Conservation (phyloP, 2,113 vertebrate species). For the Ardeotis arabs region DNA sequence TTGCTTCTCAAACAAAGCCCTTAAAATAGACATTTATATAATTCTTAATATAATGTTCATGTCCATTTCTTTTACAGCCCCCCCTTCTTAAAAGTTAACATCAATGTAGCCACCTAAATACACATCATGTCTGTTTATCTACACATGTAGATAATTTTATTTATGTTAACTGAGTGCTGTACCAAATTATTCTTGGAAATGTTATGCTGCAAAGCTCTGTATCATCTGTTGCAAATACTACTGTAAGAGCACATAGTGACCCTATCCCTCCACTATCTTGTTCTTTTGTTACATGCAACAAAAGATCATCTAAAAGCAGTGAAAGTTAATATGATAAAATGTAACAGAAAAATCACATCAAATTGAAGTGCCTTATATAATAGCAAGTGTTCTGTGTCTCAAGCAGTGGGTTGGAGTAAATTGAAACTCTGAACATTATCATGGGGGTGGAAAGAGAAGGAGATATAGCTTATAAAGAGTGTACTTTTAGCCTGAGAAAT, state of each 20-base stretch:
- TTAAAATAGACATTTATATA: neutral
- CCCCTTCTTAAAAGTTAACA: neutral
- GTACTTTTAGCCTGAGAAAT: neutral
- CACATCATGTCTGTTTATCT: no score
- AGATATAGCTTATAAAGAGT: neutral
- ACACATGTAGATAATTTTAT: neutral
- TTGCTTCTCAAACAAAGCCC: neutral
- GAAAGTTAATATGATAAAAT: conserved; percentile 18
- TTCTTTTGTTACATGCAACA: neutral
- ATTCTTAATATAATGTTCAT: neutral
- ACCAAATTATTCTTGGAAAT: neutral
- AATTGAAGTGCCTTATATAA: conserved; percentile 39
- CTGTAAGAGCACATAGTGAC: neutral
- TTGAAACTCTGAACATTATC: conserved; percentile 24
- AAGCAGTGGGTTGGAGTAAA: conserved; percentile 46
- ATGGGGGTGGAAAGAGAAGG: conserved; percentile 44
- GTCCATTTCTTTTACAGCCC: neutral
- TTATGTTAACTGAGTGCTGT: neutral
- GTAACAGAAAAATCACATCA: conserved; percentile 26
- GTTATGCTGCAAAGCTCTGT: neutral
- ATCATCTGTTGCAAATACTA: neutral
- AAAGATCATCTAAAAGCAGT: neutral
- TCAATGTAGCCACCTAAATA: neutral
- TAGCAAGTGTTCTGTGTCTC: conserved; percentile 19
- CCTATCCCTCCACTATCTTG: neutral